A percentile compares a stretch with the other conserved stretches of the same genome.
These are phyloP conservation scores for Leptonema lineaticorne DNA, from an alignment of 1,140 invertebrate species.

Conservation along the genomic window DNA sequence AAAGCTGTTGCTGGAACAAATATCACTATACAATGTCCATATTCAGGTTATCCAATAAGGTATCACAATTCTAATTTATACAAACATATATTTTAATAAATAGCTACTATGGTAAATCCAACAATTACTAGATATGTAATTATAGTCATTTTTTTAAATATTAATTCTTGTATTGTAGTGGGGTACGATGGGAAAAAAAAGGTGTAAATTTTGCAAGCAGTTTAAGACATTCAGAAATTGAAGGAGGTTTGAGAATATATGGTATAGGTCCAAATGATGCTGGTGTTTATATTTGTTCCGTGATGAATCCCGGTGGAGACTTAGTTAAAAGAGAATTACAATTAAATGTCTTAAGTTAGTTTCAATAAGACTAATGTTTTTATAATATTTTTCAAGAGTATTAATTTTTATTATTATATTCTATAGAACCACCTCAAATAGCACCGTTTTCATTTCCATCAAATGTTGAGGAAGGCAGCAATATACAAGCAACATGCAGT, in stretches of 20 bases:
- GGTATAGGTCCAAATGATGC: constrained; percentile 63
- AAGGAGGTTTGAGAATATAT: constrained; percentile 68
- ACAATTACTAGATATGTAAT: background rate
- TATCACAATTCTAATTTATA: too few relatives aligned
- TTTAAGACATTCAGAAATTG: constrained; percentile 14
- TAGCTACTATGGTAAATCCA: background rate
- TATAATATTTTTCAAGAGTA: background rate
- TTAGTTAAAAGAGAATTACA: constrained; percentile 64
- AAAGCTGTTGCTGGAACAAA: constrained; percentile 68
- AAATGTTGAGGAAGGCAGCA: constrained; percentile 74
- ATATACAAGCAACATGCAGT: constrained; percentile 80
- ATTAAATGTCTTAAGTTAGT: constrained; percentile 70
- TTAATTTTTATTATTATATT: constrained; percentile 30
- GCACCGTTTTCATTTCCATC: constrained; percentile 72
- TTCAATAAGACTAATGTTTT: background rate
- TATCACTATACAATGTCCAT: constrained; percentile 67
- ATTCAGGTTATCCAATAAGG: constrained; percentile 70
- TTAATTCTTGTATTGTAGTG: constrained; percentile 11
- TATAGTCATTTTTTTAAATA: background rate
- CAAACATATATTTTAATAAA: too few relatives aligned
- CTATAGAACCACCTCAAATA: constrained; percentile 68
- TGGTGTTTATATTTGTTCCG: constrained; percentile 75
- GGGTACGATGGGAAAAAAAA: constrained; percentile 31
- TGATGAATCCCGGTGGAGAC: constrained; percentile 67
- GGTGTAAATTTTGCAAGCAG: constrained; percentile 20